Evolutionary conservation across 2,888 invertebrate species (phyloP).

Genomic region (Bugula neritina): DNA sequence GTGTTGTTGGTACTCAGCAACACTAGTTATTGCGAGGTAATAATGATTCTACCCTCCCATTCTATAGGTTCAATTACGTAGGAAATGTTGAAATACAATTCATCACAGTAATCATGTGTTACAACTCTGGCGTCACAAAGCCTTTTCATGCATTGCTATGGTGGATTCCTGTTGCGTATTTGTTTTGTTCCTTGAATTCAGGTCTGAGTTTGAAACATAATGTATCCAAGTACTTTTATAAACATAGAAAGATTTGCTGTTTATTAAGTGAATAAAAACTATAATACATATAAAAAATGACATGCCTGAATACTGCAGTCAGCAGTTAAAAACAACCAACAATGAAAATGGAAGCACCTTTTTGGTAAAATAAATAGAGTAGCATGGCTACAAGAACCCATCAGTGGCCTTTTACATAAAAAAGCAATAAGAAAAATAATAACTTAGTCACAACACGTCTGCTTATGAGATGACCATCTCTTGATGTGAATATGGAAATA

Average conservation of each 20-base stretch:
- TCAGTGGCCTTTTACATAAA: neutral
- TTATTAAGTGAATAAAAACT: neutral
- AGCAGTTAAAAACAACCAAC: too few relatives aligned
- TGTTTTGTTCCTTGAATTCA: too few relatives aligned
- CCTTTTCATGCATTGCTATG: too few relatives aligned
- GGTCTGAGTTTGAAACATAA: too few relatives aligned
- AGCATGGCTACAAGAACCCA: neutral
- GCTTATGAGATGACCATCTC: neutral
- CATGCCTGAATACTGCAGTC: constrained; percentile 9
- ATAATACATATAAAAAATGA: constrained; percentile 7
- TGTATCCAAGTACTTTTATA: neutral
- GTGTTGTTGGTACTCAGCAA: neutral
- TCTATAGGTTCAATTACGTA: neutral
- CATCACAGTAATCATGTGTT: neutral
- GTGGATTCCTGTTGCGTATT: too few relatives aligned
- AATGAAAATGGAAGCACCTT: constrained; percentile 12
- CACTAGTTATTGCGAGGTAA: neutral
- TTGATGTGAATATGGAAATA: neutral
- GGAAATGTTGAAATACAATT: constrained; percentile 18
- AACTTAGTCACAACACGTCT: constrained; percentile 12
- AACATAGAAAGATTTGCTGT: neutral
- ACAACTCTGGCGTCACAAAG: neutral
- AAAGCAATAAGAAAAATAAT: neutral
- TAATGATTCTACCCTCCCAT: neutral
- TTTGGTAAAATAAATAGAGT: constrained; percentile 26